Conservation (phyloP, 2,888 invertebrate genomes). For the Tinea semifulvella region DNA sequence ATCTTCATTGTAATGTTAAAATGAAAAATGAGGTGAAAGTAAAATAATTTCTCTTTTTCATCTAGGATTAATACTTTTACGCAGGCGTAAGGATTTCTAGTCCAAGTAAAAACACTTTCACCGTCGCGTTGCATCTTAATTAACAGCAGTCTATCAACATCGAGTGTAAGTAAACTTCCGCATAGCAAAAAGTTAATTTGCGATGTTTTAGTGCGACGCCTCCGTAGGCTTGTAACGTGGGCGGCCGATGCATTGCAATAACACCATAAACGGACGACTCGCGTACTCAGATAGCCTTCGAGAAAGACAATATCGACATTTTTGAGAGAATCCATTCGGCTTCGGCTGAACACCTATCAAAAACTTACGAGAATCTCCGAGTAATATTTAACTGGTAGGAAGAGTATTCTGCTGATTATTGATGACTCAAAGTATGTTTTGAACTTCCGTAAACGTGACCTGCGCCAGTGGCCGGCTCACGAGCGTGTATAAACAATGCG, state of each 20-base stretch:
- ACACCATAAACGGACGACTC: conserved; percentile 49
- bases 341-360: conserved; percentile 9
- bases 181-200: conserved; percentile 44
- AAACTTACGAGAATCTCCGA: conserved; percentile 9
- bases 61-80: conserved; percentile 8
- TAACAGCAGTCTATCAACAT: conserved; percentile 1
- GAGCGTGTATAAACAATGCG: conserved; percentile 32
- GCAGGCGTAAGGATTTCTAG: conserved; percentile 9
- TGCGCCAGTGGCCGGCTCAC: conserved; percentile 30
- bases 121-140: conserved; percentile 3
- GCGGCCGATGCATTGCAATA: conserved; percentile 55
- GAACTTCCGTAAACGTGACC: conserved; percentile 49
- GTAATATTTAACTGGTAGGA: conserved; percentile 13
- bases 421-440: conserved; percentile 34
- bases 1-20: conserved; percentile 9
- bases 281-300: conserved; percentile 28
- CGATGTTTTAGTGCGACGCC: conserved; percentile 50
- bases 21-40: conserved; percentile 22
- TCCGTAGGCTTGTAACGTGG: conserved; percentile 49
- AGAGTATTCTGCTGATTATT: conserved; percentile 8
- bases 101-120: background rate
- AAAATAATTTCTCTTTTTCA: conserved; percentile 19
- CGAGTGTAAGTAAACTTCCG: conserved; percentile 42
- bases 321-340: conserved; percentile 11
- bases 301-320: conserved; percentile 13